These are phyloP conservation scores for Neotoma lepida DNA, from an alignment of 2,113 vertebrate genomes.

Conservation along the genomic window DNA sequence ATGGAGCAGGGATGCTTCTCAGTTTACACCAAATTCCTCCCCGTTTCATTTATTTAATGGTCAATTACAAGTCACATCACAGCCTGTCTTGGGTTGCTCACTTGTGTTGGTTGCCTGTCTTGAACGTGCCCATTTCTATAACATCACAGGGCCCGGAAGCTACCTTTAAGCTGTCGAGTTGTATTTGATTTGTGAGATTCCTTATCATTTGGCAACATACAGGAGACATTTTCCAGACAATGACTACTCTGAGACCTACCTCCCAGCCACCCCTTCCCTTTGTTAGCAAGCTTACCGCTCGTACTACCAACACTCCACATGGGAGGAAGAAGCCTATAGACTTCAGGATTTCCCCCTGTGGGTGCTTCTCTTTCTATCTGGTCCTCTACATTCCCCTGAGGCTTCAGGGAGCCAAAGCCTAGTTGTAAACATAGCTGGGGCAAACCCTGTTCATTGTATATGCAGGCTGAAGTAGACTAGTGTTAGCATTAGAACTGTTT, in stretches of 20 bases:
- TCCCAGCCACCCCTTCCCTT: not conserved
- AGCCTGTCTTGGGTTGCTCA: not conserved
- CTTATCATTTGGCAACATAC: conserved; percentile 51
- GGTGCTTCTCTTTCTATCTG: not conserved
- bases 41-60: not conserved
- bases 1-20: not conserved
- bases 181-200: conserved; percentile 40
- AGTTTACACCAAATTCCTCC: not conserved
- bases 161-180: conserved; percentile 55
- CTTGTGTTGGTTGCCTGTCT: not conserved
- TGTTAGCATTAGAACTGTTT: not conserved
- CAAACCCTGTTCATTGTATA: not conserved
- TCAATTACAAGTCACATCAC: not conserved
- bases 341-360: not conserved
- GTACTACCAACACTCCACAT: not conserved
- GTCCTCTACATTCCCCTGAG: not conserved
- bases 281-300: conserved; percentile 18
- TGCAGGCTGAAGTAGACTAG: conserved; percentile 40
- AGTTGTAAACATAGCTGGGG: not conserved
- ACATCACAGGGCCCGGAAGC: conserved; percentile 22
- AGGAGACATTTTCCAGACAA: conserved; percentile 54
- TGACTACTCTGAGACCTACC: not conserved
- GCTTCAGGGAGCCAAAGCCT: not conserved
- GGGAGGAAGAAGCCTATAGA: not conserved
- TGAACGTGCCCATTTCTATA: conserved; percentile 9